A percentile compares a stretch with the other conserved stretches of the same genome.
Conservation (phyloP, 2,888 invertebrate species). For the Rhabditoides inermis region DNA sequence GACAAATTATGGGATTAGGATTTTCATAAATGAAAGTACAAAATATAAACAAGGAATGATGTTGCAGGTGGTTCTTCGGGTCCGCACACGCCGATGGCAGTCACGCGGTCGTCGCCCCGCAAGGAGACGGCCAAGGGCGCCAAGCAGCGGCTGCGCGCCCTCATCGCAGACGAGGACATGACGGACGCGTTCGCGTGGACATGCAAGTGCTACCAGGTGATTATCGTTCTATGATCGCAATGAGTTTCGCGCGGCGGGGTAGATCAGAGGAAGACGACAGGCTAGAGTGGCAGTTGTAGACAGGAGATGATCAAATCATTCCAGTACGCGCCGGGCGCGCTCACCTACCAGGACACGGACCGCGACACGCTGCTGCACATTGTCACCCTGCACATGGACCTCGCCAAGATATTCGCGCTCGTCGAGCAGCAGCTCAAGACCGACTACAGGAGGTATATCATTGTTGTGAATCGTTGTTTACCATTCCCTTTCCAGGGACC, state of each 20-base stretch:
- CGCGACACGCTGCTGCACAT: constrained; percentile 52
- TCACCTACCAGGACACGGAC: constrained; percentile 41
- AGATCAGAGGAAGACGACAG: too few species aligned
- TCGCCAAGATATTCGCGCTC: constrained; percentile 49
- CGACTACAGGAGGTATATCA: constrained; percentile 17
- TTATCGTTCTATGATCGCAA: too few species aligned
- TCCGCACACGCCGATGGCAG: constrained; percentile 21
- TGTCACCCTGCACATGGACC: constrained; percentile 44
- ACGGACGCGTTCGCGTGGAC: constrained; percentile 51
- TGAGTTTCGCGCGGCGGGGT: too few species aligned
- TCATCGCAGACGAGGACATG: constrained; percentile 40
- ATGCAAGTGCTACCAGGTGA: constrained; percentile 26
- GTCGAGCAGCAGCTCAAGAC: constrained; percentile 49
- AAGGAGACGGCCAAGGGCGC: constrained; percentile 21
- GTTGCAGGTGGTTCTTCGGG: too few species aligned
- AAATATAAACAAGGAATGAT: too few species aligned
- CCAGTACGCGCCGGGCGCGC: constrained; percentile 7
- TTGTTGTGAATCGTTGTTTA: too few species aligned
- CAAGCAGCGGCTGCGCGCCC: constrained; percentile 38
- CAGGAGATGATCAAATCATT: too few species aligned
- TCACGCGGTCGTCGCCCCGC: constrained; percentile 19
- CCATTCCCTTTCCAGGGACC: constrained; percentile 10
- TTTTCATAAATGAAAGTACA: too few species aligned
- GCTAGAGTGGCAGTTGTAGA: too few species aligned
- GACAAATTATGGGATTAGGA: too few species aligned